Base-by-base conservation (phyloP, 2,888 invertebrate species). In the Drosophila affinis region DNA sequence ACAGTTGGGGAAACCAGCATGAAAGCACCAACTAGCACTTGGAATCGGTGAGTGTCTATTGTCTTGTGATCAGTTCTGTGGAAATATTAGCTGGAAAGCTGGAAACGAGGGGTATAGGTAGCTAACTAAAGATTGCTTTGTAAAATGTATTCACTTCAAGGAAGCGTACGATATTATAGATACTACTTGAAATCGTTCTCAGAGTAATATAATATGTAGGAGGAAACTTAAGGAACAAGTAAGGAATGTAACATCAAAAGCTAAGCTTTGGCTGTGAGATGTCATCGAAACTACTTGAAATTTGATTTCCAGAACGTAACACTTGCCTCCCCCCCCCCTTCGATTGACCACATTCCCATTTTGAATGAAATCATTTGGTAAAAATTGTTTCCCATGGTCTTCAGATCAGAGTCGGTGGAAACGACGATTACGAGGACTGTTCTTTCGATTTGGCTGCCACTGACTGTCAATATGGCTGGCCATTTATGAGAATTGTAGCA, bases 401-500 rank as follows among this genome's bases (percentile, higher is more conserved):
- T n/a, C 44, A 49, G 49, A 64, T 72, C 64, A 55, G 10, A 57
- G 44, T 49, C 58, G 46, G 45, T 58, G 49, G 21, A 44, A n/a
- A 32, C 32, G 27, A 17, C 44, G 18, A 60, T 44, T n/a, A 9
- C 45, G 62, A 27, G 44, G 34, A 45, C 54, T 69, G 47, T 51
- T 61, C 49, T 34, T 21, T 29, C 32, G 46, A 59, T 72, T 69
- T 77, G 46, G 56, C 83, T 75, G 79, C 72, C 77, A 85, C 85
- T 78, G 77, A 82, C 80, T 82, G 86, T 87, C 82, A 87, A 79
- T 77, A 57, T 59, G 73, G 63, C 67, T 14, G 68, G 59, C 85
- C 84, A 75, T 87, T 85, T 85, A 85, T 80, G 82, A 80, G 81
- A 84, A 87, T 80, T 82, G 81, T 85, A 80, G 74, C 80, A 82